These are phyloP conservation scores for Enteromius anoplus DNA, from an alignment of 2,797 vertebrate genomes.

Conservation along the genomic window DNA sequence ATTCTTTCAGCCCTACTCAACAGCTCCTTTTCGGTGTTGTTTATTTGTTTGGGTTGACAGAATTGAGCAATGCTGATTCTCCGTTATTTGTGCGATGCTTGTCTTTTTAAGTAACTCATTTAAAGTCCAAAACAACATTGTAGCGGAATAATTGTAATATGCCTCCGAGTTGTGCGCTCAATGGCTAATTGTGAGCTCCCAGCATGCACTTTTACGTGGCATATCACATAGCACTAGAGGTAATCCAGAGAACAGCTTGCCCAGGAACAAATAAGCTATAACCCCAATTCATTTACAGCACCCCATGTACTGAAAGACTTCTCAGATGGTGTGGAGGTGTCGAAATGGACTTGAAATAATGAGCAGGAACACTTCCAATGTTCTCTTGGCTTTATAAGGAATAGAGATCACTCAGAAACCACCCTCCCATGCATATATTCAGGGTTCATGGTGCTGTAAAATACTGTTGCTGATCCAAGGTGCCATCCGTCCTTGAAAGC, in stretches of 20 bases:
- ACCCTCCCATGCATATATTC: background rate
- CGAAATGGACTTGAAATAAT: slow-evolving; percentile 32
- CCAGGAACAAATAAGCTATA: slow-evolving; percentile 37
- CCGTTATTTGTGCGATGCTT: background rate
- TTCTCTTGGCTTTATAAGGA: slow-evolving; percentile 28
- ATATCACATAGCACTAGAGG: slow-evolving; percentile 8
- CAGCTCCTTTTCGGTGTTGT: background rate
- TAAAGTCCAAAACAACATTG: background rate
- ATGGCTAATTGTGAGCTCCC: slow-evolving; percentile 9
- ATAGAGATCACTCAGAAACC: slow-evolving; percentile 24
- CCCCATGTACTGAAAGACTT: slow-evolving; percentile 35
- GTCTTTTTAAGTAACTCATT: background rate
- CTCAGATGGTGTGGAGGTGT: slow-evolving; percentile 26
- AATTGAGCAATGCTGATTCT: background rate
- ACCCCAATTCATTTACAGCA: slow-evolving; percentile 42
- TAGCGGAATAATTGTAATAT: background rate
- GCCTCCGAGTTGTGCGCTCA: background rate
- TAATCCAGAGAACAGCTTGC: slow-evolving; percentile 29
- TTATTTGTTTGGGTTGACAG: background rate
- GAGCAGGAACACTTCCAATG: slow-evolving; percentile 23
- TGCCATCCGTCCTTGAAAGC: slow-evolving; percentile 13
- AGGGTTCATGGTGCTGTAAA: slow-evolving; percentile 17
- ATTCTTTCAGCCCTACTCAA: background rate
- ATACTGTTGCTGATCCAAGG: slow-evolving; percentile 6
- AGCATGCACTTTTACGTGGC: background rate